A percentile compares a stretch with the other conserved stretches of the same genome.
Evolutionary conservation across 1,140 invertebrate species (phyloP).

Genomic region (Calliopsis andreniformis): DNA sequence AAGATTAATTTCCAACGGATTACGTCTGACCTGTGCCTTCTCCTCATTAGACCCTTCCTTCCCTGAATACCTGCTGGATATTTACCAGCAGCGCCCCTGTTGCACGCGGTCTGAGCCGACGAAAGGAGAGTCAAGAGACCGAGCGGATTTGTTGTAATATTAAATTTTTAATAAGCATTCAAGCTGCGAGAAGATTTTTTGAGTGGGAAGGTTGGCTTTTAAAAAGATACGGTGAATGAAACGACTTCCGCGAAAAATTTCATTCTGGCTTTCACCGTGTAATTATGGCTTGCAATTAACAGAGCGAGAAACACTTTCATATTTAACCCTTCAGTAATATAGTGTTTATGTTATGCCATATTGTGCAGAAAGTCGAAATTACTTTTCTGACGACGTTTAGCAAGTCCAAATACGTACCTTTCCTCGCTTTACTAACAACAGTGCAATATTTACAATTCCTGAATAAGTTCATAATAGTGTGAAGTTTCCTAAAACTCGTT

Average conservation of each 20-base stretch:
- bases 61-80: constrained; percentile 17
- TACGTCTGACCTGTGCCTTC: constrained; percentile 39
- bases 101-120: background rate
- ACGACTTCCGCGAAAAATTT: constrained; percentile 36
- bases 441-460: no score
- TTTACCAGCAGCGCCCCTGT: constrained; percentile 16
- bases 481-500: no score
- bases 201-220: background rate
- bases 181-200: background rate
- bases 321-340: constrained; percentile 56
- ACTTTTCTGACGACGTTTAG: no score
- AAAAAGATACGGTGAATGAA: background rate
- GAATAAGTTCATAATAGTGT: no score
- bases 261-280: constrained; percentile 51
- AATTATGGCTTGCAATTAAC: constrained; percentile 59
- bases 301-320: constrained; percentile 52
- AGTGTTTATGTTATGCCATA: no score
- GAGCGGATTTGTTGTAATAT: constrained; percentile 42
- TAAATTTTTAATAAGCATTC: constrained; percentile 42
- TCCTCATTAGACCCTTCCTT: constrained; percentile 5
- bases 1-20: constrained; percentile 69
- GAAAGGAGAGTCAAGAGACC: no score
- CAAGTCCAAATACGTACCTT: no score
- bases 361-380: no score
- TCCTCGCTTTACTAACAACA: no score